Base-by-base conservation (phyloP, 2,888 invertebrate genomes). In the Micropterix aruncella region DNA sequence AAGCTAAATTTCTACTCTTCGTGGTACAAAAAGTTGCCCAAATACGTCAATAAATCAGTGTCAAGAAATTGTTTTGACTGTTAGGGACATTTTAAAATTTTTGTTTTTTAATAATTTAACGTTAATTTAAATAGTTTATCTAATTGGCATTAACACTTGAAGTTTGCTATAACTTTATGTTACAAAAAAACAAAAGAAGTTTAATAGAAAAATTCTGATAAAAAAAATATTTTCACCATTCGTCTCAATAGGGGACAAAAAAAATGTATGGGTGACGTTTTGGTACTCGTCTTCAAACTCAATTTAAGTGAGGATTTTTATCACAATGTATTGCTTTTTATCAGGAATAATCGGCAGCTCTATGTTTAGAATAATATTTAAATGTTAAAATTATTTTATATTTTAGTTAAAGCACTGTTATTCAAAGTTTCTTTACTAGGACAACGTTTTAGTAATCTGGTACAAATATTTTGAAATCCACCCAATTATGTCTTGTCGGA, bases 101-200 rank as follows among this genome's bases (percentile, higher is more conserved):
- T 38, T 38, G 14, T 38, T 38, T 16, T 15, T 12, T 5, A 15
- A 16, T 15, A 15, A 16, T 38, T 14, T 5, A 12, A 3, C 15
- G 38, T 46, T 41, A 46, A 40, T 43, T 43, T 37, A 43, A 37
- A 46, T 43, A 46, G 43, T 43, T 44, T 43, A 43, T 41, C 43
- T n/a, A 37, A 38, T 19, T 15, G 12, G 37, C 40, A n/a, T 15
- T 43, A 41, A 46, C 36, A 43, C 18, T 19, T 40, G 36, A 40
- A 46, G 37, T 38, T 46, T 40, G 46, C 43, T 46, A 43, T 43
- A 41, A 43, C 19, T 46, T 39, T 17, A 43, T 19, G 37, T 46
- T n/a, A n/a, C n/a, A n/a, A n/a, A 43, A 19, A 40, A 18, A 46
- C 37, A 40, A 37, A 39, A 42, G 41, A 43, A 43, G 42, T 43